phyloP scores from a whole-genome alignment of 1,140 invertebrate species.

The Drosophila erecta region DNA sequence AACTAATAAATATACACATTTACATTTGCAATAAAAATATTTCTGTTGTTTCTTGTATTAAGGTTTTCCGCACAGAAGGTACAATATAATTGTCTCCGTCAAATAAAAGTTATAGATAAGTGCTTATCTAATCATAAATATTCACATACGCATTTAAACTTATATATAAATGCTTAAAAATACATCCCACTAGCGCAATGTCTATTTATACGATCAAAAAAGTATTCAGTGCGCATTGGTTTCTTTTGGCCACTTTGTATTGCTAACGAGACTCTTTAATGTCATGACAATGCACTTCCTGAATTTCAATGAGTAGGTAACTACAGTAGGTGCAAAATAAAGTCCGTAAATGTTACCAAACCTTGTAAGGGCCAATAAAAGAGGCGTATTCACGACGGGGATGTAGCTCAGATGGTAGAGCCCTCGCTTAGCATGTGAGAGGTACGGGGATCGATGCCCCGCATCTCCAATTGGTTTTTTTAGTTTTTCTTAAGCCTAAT shows the following conservation, averaged over 20 bases:
- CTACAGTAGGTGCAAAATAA: conserved; percentile 1
- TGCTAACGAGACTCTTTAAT: not conserved
- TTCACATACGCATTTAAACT: not conserved
- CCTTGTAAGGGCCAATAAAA: conserved; percentile 36
- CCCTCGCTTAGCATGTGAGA: conserved; percentile 94
- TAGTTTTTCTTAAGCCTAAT: not conserved
- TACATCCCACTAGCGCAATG: conserved; percentile 12
- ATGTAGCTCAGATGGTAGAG: conserved; percentile 93
- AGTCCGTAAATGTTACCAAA: conserved; percentile 21
- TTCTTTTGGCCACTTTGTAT: conserved; percentile 9
- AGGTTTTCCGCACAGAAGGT: not conserved
- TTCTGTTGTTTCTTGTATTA: not conserved
- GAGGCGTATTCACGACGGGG: conserved; percentile 47
- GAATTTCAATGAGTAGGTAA: conserved; percentile 25
- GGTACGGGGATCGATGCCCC: conserved; percentile 93
- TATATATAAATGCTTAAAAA: conserved; percentile 16
- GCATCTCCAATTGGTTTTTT: conserved; percentile 85
- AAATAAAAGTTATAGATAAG: conserved; percentile 9
- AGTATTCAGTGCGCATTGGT: conserved; percentile 5
- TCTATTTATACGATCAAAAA: conserved; percentile 53
- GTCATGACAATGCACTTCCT: conserved; percentile 59
- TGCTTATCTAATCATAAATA: conserved; percentile 30
- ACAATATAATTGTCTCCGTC: not conserved
- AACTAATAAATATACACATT: no score
- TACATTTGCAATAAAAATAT: no score